These are phyloP conservation scores for Harpalus rubripes DNA, from an alignment of 2,888 invertebrate species.

Conservation along the genomic window DNA sequence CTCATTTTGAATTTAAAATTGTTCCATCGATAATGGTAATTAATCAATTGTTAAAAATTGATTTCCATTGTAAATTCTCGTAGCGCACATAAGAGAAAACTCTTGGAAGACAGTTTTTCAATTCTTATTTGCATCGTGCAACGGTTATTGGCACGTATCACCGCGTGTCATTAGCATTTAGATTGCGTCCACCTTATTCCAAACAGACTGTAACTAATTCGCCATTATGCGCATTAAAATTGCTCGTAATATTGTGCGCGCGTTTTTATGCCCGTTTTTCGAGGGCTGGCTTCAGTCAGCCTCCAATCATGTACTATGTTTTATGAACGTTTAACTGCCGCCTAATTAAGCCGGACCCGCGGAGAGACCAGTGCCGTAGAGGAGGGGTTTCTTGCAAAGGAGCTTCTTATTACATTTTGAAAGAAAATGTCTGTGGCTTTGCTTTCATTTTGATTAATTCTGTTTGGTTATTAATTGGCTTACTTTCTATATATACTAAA, in stretches of 20 bases:
- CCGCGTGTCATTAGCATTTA: slow-evolving; percentile 76
- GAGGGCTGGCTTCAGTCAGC: slow-evolving; percentile 43
- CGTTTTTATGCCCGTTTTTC: slow-evolving; percentile 51
- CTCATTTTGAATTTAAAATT: slow-evolving; percentile 1
- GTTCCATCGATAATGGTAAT: slow-evolving; percentile 45
- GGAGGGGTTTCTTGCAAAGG: neutral
- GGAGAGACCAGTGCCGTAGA: slow-evolving; percentile 13
- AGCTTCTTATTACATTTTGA: neutral
- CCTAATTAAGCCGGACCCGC: slow-evolving; percentile 61
- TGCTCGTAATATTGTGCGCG: slow-evolving; percentile 62
- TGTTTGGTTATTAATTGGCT: neutral
- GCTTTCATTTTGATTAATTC: neutral
- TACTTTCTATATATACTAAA: neutral
- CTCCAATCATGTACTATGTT: slow-evolving; percentile 64
- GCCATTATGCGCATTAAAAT: slow-evolving; percentile 67
- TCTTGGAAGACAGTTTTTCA: neutral
- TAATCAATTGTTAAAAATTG: slow-evolving; percentile 59
- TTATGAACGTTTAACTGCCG: slow-evolving; percentile 60
- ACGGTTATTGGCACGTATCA: slow-evolving; percentile 56
- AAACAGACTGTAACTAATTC: slow-evolving; percentile 66
- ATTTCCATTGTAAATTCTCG: slow-evolving; percentile 54
- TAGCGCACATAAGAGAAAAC: slow-evolving; percentile 5
- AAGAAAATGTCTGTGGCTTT: neutral
- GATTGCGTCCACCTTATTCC: slow-evolving; percentile 74
- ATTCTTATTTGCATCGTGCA: slow-evolving; percentile 43